Evolutionary conservation across 2,888 invertebrate species (phyloP).

Genomic region (Phalera bucephala): DNA sequence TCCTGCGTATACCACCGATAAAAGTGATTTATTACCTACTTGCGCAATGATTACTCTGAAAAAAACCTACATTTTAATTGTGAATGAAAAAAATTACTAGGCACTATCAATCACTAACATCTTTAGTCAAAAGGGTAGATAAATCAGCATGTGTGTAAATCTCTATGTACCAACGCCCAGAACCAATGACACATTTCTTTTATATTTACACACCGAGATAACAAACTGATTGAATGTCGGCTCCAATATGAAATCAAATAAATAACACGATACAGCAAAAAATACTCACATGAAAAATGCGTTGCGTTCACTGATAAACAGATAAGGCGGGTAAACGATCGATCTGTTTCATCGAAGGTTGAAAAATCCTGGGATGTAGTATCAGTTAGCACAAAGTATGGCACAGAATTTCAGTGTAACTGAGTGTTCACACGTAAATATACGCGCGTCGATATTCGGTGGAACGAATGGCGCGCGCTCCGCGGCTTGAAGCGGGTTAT

Average conservation of each 20-base stretch:
- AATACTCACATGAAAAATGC: slow-evolving; percentile 35
- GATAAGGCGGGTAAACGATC: slow-evolving; percentile 20
- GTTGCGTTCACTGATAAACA: slow-evolving; percentile 25
- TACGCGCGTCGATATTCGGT: slow-evolving; percentile 60
- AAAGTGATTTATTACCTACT: no score
- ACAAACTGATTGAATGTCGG: slow-evolving; percentile 4
- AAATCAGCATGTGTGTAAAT: no score
- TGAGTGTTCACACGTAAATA: slow-evolving; percentile 38
- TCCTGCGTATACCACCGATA: no score
- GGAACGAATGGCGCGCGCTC: slow-evolving; percentile 57
- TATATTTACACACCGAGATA: slow-evolving; percentile 4
- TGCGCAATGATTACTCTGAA: no score
- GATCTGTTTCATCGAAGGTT: slow-evolving; percentile 12
- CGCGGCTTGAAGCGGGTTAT: slow-evolving; percentile 53
- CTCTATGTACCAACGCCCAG: no score
- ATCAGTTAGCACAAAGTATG: slow-evolving; percentile 20
- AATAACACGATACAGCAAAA: slow-evolving; percentile 13
- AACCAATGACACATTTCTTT: no score
- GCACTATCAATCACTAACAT: no score
- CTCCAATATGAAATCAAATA: slow-evolving; percentile 13
- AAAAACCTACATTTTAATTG: no score
- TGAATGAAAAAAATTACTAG: no score
- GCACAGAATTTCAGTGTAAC: slow-evolving; percentile 35
- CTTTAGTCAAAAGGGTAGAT: no score
- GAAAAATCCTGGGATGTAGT: slow-evolving; percentile 12